phyloP scores from a whole-genome alignment of 2,113 vertebrate species.

The Gnathonemus longibarbis region DNA sequence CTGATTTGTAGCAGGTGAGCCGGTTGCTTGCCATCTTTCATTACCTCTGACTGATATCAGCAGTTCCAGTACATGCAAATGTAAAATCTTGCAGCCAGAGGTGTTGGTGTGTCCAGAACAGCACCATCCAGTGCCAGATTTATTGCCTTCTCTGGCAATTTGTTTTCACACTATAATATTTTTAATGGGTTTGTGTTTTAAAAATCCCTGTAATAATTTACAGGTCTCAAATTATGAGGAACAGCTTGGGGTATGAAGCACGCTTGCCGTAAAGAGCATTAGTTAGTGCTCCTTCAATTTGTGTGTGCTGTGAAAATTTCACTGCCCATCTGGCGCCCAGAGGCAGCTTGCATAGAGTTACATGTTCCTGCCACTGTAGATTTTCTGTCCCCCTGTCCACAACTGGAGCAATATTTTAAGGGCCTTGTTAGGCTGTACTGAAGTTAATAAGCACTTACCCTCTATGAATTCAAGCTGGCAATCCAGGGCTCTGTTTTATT shows the following conservation, averaged over 20 bases:
- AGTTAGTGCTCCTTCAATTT: neutral
- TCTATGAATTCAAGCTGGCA: neutral
- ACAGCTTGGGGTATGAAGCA: neutral
- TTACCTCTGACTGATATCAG: neutral
- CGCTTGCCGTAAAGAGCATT: neutral
- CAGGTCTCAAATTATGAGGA: neutral
- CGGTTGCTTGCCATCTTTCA: neutral
- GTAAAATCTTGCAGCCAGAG: neutral
- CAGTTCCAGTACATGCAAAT: constrained; percentile 9
- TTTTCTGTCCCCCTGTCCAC: neutral
- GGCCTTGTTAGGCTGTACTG: neutral
- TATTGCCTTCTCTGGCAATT: neutral
- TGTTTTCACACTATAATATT: neutral
- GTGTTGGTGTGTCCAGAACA: neutral
- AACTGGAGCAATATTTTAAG: neutral
- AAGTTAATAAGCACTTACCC: neutral
- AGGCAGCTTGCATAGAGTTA: neutral
- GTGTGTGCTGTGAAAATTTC: constrained; percentile 5
- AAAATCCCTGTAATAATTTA: neutral
- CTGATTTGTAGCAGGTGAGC: neutral
- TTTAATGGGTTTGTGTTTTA: neutral
- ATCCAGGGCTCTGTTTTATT: neutral
- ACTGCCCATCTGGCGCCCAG: neutral
- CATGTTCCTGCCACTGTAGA: neutral
- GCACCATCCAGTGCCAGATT: neutral